phyloP scores from a whole-genome alignment of 2,888 invertebrate species.

The Noctua comes region DNA sequence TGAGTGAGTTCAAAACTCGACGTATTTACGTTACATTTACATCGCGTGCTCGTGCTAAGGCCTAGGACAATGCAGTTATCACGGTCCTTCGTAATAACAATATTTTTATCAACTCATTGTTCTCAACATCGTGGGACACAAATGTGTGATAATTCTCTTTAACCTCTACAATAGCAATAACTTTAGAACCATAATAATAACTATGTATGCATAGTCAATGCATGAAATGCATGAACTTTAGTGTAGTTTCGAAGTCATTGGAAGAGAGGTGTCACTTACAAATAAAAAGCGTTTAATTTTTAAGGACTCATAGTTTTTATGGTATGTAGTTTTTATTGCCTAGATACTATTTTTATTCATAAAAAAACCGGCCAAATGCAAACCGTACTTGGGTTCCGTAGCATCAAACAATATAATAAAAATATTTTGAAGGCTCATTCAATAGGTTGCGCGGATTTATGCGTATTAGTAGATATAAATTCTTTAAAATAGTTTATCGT shows the following conservation, averaged over 20 bases:
- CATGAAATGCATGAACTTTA: constrained; percentile 48
- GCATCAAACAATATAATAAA: too few relatives aligned
- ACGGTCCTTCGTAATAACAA: background rate
- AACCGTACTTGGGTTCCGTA: too few relatives aligned
- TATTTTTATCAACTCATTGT: constrained; percentile 28
- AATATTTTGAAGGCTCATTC: too few relatives aligned
- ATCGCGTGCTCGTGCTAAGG: background rate
- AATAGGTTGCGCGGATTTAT: too few relatives aligned
- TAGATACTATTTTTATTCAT: background rate
- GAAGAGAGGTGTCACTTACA: constrained; percentile 33
- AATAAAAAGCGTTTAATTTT: constrained; percentile 22
- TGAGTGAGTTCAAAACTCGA: background rate
- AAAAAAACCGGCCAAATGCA: too few relatives aligned
- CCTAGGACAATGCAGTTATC: background rate
- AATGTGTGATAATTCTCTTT: constrained; percentile 58
- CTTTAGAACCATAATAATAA: constrained; percentile 2
- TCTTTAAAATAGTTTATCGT: too few relatives aligned
- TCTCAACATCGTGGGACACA: constrained; percentile 26
- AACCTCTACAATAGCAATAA: constrained; percentile 61
- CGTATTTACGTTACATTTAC: background rate
- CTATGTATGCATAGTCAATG: background rate
- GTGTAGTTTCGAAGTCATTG: constrained; percentile 51
- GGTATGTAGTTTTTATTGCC: constrained; percentile 36
- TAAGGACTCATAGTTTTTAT: background rate
- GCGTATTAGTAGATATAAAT: too few relatives aligned